Conservation (phyloP, 2,797 vertebrate species). For the Pipistrellus pipistrellus region DNA sequence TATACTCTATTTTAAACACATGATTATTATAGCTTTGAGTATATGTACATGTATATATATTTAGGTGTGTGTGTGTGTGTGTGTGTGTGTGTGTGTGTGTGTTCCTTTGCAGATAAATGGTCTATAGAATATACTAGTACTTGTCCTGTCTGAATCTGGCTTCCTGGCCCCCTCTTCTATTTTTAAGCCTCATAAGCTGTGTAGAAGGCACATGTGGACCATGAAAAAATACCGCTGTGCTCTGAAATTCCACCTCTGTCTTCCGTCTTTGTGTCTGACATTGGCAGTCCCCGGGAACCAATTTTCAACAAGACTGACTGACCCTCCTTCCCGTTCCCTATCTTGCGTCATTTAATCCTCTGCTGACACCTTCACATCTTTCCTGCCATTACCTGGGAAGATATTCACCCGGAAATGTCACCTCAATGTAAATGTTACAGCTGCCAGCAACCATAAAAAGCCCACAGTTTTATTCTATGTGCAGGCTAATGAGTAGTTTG, state of each 20-base stretch:
- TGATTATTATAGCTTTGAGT: background rate
- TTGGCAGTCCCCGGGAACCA: background rate
- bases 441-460: conserved; percentile 59
- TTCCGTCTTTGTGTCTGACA: background rate
- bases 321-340: background rate
- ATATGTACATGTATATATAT: background rate
- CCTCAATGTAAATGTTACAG: conserved; percentile 69
- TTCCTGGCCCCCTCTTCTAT: background rate
- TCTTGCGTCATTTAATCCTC: conserved; percentile 44
- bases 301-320: background rate
- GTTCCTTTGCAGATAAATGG: too few relatives aligned
- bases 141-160: background rate
- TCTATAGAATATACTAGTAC: background rate
- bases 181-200: background rate
- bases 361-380: conserved; percentile 58
- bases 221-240: background rate
- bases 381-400: conserved; percentile 36
- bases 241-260: conserved; percentile 48
- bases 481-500: conserved; percentile 56
- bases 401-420: conserved; percentile 66
- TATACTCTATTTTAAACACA: background rate
- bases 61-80: too few relatives aligned
- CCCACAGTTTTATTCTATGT: conserved; percentile 50
- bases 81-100: too few relatives aligned
- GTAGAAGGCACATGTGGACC: background rate